A percentile compares a stretch with the other conserved stretches of the same genome.
phyloP scores from a whole-genome alignment of 2,888 invertebrate species.

The Incurvaria masculella region DNA sequence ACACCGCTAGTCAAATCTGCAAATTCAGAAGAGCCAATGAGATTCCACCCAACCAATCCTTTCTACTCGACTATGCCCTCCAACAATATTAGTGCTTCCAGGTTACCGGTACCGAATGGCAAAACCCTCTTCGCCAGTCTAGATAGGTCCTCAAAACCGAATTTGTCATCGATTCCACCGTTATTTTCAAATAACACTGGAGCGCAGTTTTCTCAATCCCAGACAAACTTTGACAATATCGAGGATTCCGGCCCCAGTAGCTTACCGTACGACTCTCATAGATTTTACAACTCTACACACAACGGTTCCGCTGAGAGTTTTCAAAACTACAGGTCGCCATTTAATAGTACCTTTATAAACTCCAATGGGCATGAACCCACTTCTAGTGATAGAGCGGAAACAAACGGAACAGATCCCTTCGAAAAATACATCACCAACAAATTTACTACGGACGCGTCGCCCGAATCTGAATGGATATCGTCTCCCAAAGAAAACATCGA shows the following conservation, averaged over 20 bases:
- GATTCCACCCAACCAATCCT: constrained; percentile 48
- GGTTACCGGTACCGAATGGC: constrained; percentile 43
- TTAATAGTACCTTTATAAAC: background rate
- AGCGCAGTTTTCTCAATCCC: constrained; percentile 21
- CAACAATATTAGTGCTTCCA: constrained; percentile 41
- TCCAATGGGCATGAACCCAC: background rate
- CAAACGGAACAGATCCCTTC: constrained; percentile 26
- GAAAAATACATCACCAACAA: constrained; percentile 29
- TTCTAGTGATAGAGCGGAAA: background rate
- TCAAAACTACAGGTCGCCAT: background rate
- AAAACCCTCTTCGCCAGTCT: constrained; percentile 30
- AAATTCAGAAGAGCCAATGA: constrained; percentile 30
- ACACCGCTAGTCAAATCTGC: constrained; percentile 35
- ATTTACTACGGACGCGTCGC: no score
- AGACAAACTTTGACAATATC: constrained; percentile 27
- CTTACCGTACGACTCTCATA: constrained; percentile 18
- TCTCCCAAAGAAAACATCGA: constrained; percentile 36
- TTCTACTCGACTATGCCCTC: constrained; percentile 48
- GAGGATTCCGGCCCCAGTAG: constrained; percentile 29
- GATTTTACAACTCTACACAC: background rate
- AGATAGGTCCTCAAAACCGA: constrained; percentile 26
- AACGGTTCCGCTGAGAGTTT: background rate
- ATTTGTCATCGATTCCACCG: background rate
- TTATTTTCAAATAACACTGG: background rate
- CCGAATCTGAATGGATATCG: constrained; percentile 24